Evolutionary conservation across 2,888 invertebrate genomes (phyloP).

Genomic region (Andrena fulva): DNA sequence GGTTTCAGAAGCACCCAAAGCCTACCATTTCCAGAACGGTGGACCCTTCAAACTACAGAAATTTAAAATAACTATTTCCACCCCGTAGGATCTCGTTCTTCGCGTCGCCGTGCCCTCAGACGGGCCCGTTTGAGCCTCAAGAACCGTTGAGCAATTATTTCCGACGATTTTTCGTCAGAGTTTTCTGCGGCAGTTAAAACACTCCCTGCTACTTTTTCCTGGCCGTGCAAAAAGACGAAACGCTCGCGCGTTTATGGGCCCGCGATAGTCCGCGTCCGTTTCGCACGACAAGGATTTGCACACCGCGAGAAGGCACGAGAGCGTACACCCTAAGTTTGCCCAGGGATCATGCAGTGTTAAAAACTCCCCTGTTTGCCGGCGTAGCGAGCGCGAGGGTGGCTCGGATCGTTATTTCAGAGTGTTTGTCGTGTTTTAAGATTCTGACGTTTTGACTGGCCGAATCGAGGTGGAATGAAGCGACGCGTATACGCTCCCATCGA

Average conservation of each 20-base stretch:
- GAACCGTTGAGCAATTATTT: neutral
- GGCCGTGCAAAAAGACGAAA: neutral
- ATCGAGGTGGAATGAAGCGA: constrained; percentile 61
- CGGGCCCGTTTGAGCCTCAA: neutral
- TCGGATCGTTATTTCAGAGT: constrained; percentile 84
- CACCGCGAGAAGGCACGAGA: constrained; percentile 69
- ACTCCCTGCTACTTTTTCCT: neutral
- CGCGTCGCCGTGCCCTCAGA: neutral
- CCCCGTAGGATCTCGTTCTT: neutral
- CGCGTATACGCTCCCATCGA: constrained; percentile 35
- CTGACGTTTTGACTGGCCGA: constrained; percentile 84
- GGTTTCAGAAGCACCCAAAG: neutral
- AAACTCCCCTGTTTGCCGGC: constrained; percentile 84
- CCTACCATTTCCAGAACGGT: neutral
- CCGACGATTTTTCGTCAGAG: neutral
- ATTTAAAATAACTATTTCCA: neutral
- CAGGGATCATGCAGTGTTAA: constrained; percentile 84
- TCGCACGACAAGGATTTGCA: constrained; percentile 66
- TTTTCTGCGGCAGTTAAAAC: neutral
- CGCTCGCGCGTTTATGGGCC: constrained; percentile 36
- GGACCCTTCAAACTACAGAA: neutral
- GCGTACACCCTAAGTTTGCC: constrained; percentile 81
- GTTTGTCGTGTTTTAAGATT: constrained; percentile 84
- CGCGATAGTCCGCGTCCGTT: constrained; percentile 60
- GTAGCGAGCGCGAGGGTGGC: constrained; percentile 79